phyloP scores from a whole-genome alignment of 1,140 invertebrate species.

The Cardiocondyla obscurior region DNA sequence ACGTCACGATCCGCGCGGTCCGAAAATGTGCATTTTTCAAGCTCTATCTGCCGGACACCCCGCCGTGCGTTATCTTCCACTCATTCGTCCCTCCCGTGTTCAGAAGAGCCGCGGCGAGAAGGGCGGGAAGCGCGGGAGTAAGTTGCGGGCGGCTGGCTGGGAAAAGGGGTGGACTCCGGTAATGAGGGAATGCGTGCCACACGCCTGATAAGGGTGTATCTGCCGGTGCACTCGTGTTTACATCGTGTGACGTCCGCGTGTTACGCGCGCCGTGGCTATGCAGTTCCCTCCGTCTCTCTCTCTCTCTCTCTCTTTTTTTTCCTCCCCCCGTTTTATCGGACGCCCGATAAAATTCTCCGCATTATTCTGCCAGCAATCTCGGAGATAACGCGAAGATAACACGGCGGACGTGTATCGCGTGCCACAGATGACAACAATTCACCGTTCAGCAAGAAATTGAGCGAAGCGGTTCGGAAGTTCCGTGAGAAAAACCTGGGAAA shows the following conservation, averaged over 20 bases:
- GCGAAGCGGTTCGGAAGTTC: background rate
- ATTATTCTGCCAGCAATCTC: conserved; percentile 32
- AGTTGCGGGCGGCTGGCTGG: conserved; percentile 11
- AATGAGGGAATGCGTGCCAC: conserved; percentile 73
- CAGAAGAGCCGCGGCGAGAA: conserved; percentile 4
- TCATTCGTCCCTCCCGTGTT: conserved; percentile 50
- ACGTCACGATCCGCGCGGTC: background rate
- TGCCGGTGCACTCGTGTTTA: conserved; percentile 67
- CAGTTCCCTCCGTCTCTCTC: background rate
- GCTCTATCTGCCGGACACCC: conserved; percentile 50
- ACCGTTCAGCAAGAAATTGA: background rate
- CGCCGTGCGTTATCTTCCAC: conserved; percentile 63
- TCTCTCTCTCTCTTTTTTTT: too few relatives aligned
- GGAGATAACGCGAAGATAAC: background rate
- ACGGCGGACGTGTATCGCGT: background rate
- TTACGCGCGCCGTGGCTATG: conserved; percentile 31
- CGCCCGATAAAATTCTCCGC: conserved; percentile 36
- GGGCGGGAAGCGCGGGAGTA: conserved; percentile 36
- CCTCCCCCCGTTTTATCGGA: background rate
- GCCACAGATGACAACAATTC: conserved; percentile 3
- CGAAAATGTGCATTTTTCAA: conserved; percentile 58
- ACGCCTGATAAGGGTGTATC: conserved; percentile 70
- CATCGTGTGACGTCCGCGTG: conserved; percentile 55
- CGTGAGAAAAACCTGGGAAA: background rate
- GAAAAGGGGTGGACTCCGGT: conserved; percentile 43